A percentile compares a stretch with the other conserved stretches of the same genome.
Evolutionary conservation across 2,797 vertebrate species (phyloP).

Genomic region (Remorina albescens): DNA sequence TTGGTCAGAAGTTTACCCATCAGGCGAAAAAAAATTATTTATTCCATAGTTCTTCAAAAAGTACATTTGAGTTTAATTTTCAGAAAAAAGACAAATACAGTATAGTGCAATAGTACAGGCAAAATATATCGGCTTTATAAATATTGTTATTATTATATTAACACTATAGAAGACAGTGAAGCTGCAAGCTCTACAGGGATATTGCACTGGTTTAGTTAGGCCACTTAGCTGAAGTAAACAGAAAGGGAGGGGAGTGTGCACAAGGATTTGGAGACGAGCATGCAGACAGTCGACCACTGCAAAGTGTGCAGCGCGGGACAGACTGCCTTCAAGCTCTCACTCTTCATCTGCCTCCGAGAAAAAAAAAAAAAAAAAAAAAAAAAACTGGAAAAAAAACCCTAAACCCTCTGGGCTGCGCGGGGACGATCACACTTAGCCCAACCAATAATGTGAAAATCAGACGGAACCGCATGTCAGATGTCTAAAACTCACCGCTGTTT

Average conservation of each 20-base stretch:
- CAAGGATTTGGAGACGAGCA: slow-evolving; percentile 62
- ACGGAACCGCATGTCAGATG: slow-evolving; percentile 72
- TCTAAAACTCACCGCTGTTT: slow-evolving; percentile 60
- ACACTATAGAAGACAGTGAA: not conserved
- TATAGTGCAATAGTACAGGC: not conserved
- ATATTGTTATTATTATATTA: not conserved
- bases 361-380: too few species aligned
- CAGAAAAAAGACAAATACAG: too few species aligned
- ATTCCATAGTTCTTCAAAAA: not conserved
- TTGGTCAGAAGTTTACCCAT: not conserved
- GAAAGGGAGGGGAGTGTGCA: slow-evolving; percentile 73
- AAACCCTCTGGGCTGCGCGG: slow-evolving; percentile 42
- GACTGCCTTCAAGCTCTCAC: slow-evolving; percentile 66
- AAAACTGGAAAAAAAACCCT: slow-evolving; percentile 69
- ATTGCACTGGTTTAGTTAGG: slow-evolving; percentile 40
- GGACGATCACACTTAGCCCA: slow-evolving; percentile 62
- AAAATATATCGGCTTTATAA: not conserved
- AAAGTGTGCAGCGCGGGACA: slow-evolving; percentile 72
- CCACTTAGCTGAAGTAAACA: slow-evolving; percentile 66
- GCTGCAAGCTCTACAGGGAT: slow-evolving; percentile 13
- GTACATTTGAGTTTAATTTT: not conserved
- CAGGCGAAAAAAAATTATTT: not conserved
- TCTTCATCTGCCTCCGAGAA: slow-evolving; percentile 60
- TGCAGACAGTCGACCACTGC: slow-evolving; percentile 70
- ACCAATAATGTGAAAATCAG: slow-evolving; percentile 82